Percentiles rank a stretch among this genome's conserved stretches.
These are phyloP conservation scores for Rhamphomyia laevipes DNA, from an alignment of 2,888 invertebrate genomes.

Conservation along the genomic window DNA sequence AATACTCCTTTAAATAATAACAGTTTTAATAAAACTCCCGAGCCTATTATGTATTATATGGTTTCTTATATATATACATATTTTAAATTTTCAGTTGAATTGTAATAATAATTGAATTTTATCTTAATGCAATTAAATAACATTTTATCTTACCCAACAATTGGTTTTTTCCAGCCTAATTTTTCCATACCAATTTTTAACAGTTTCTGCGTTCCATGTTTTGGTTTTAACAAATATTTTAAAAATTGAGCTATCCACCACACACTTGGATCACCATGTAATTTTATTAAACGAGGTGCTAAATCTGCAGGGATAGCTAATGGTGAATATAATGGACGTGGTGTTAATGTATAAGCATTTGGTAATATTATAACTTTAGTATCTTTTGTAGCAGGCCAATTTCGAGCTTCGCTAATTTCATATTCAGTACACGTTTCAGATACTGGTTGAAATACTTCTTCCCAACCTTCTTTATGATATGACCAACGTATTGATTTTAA, in stretches of 20 bases:
- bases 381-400: conserved; percentile 68
- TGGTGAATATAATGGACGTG: conserved; percentile 77
- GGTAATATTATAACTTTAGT: conserved; percentile 81
- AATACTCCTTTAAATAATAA: too few species aligned
- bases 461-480: conserved; percentile 87
- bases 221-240: too few species aligned
- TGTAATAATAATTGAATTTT: too few species aligned
- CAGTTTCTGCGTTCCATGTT: too few species aligned
- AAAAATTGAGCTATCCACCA: too few species aligned
- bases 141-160: conserved; percentile 67
- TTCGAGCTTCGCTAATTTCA: conserved; percentile 51
- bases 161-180: conserved; percentile 71
- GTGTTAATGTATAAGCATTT: conserved; percentile 82
- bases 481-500: conserved; percentile 99
- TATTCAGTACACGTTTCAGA: conserved; percentile 72
- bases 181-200: conserved; percentile 64
- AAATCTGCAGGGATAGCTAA: conserved; percentile 87
- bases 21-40: too few species aligned
- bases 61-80: too few species aligned
- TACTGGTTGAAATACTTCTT: conserved; percentile 82
- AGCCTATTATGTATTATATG: too few species aligned
- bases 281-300: conserved; percentile 58
- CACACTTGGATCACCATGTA: conserved; percentile 90
- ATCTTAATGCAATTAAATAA: too few species aligned
- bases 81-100: too few species aligned